Evolutionary conservation across 2,113 vertebrate species (phyloP).

Genomic region (Rousettus leschenaultii): DNA sequence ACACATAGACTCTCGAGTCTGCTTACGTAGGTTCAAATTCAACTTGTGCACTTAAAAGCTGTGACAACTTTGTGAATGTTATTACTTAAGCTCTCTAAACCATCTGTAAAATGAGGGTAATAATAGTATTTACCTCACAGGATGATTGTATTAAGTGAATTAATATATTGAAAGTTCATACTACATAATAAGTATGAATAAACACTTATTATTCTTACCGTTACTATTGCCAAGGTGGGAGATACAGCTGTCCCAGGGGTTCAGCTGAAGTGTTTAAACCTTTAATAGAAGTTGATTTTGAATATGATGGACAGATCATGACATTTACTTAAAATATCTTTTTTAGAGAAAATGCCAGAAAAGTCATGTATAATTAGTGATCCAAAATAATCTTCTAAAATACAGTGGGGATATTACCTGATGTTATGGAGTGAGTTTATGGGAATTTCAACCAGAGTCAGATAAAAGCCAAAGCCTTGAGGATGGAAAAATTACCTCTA

Average conservation of each 20-base stretch:
- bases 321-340: neutral
- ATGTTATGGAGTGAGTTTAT: constrained; percentile 40
- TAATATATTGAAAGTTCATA: neutral
- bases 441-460: constrained; percentile 41
- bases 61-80: neutral
- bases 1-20: neutral
- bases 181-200: neutral
- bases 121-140: neutral
- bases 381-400: constrained; percentile 39
- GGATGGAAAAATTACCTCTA: constrained; percentile 43
- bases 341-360: neutral
- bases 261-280: constrained; percentile 24
- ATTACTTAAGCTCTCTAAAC: neutral
- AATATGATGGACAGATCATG: neutral
- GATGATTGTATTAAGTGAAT: neutral
- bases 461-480: constrained; percentile 56
- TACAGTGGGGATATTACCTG: constrained; percentile 19
- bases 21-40: neutral
- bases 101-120: neutral
- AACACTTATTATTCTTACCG: neutral
- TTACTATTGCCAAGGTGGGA: neutral
- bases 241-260: neutral
- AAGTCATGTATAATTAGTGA: constrained; percentile 34
- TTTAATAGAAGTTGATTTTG: neutral
- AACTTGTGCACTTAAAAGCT: neutral